A percentile compares a stretch with the other conserved stretches of the same genome.
Conservation (phyloP, 1,140 invertebrate species). For the Carposina sasakii region DNA sequence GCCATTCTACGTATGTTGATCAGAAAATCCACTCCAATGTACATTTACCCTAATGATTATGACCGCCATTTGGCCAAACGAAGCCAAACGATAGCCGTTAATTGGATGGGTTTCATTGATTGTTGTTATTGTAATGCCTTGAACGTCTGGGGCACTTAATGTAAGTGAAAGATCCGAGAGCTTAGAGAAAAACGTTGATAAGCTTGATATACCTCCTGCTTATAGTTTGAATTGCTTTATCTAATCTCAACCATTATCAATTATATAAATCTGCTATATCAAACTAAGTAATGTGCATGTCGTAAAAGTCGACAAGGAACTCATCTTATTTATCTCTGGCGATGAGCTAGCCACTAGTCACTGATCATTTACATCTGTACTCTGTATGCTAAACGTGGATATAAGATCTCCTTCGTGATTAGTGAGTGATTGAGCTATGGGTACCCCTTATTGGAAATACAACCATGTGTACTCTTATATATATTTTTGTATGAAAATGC, state of each 20-base stretch:
- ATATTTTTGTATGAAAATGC: too few relatives aligned
- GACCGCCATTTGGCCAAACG: constrained; percentile 38
- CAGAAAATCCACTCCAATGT: not conserved
- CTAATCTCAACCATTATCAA: not conserved
- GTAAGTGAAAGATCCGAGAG: not conserved
- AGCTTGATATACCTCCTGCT: not conserved
- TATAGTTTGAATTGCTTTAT: not conserved
- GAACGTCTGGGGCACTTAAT: not conserved
- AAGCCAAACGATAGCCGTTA: constrained; percentile 44
- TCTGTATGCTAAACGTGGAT: too few relatives aligned
- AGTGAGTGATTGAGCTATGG: too few relatives aligned
- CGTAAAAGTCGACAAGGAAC: too few relatives aligned
- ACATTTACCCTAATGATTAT: constrained; percentile 37
- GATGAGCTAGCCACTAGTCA: too few relatives aligned
- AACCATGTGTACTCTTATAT: too few relatives aligned
- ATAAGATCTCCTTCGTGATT: too few relatives aligned
- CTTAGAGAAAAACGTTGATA: not conserved
- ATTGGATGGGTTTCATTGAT: constrained; percentile 42
- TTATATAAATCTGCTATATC: not conserved
- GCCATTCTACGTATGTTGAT: not conserved
- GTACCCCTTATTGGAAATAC: too few relatives aligned
- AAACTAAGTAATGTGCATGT: too few relatives aligned
- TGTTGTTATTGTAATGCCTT: constrained; percentile 25
- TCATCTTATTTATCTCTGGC: too few relatives aligned
- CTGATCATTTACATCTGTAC: too few relatives aligned